These are phyloP conservation scores for Buphagus erythrorhynchus DNA, from an alignment of 2,797 vertebrate genomes.

Conservation along the genomic window DNA sequence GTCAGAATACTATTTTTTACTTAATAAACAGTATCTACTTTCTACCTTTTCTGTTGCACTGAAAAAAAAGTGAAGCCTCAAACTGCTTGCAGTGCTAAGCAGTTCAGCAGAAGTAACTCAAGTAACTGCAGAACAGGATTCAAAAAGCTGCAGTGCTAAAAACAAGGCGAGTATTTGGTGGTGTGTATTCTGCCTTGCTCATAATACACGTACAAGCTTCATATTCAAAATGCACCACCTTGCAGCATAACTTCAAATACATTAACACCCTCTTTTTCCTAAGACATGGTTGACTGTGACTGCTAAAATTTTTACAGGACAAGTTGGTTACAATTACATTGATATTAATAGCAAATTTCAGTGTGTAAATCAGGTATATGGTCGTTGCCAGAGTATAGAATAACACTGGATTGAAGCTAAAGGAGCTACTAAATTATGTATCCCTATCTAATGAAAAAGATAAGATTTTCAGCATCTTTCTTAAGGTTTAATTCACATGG, in stretches of 20 bases:
- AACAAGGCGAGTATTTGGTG: not conserved
- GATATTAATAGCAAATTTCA: not conserved
- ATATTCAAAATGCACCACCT: not conserved
- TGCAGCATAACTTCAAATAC: not conserved
- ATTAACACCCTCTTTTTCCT: not conserved
- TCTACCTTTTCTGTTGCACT: not conserved
- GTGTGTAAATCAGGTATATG: not conserved
- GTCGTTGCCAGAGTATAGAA: not conserved
- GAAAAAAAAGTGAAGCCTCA: not conserved
- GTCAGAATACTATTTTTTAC: not conserved
- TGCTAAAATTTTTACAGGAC: not conserved
- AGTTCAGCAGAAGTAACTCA: not conserved
- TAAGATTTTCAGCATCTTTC: not conserved
- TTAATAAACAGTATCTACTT: not conserved
- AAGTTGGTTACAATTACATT: not conserved
- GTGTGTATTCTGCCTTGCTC: not conserved
- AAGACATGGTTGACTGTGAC: not conserved
- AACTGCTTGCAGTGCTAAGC: not conserved
- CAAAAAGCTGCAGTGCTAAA: not conserved
- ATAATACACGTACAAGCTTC: not conserved
- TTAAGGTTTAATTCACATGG: not conserved
- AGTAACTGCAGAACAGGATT: not conserved
- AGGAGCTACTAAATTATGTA: conserved; percentile 5
- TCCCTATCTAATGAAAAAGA: not conserved
- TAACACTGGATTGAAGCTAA: not conserved